Base-by-base conservation (phyloP, 2,113 vertebrate genomes). In the Pipa parva region DNA sequence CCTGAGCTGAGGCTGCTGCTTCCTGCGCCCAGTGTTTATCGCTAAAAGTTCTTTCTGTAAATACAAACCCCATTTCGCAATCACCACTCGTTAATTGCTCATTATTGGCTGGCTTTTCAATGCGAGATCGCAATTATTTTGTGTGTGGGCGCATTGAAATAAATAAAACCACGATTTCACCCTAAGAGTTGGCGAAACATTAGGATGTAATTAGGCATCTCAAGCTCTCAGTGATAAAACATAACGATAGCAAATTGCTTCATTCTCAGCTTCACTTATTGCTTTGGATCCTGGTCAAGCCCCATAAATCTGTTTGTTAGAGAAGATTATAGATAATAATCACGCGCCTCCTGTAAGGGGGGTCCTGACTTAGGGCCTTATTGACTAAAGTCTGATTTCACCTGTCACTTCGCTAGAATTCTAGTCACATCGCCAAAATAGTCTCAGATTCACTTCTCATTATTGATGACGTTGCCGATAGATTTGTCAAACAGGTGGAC, bases 181-280 rank as follows among this genome's bases (percentile, higher is more conserved):
- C 33, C 10, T 25, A 31, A 7, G 24, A 63, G 21, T 33, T 54
- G 50, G 48, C 62, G 42, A 31, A 37, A 29, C 18, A 15, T 36
- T 11, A 52, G 9, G 24, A 42, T n/a, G 4, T 63, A 54, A 63
- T 63, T 54, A 63, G 18, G 22, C 52, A 54, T 42, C 51, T 54
- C 42, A 25, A 54, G 20, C 15, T 17, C 18, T 26, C 31, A 39
- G 62, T 28, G 15, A 49, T 27, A 12, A 55, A 51, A 42, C 37
- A 55, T 63, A 63, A 63, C 54, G 62, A 51, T 37, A 54, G 51
- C n/a, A 63, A 63, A 63, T 63, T 54, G 62, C 62, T 54, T 36
- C 27, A 63, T 54, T 63, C 42, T 42, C 15, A 17, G 39, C 39
- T 42, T 42, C 17, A 17, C 13, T 42, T 17, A n/a, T 42, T 42